These are phyloP conservation scores for Conops quadrifasciatus DNA, from an alignment of 2,888 invertebrate genomes.

Conservation along the genomic window DNA sequence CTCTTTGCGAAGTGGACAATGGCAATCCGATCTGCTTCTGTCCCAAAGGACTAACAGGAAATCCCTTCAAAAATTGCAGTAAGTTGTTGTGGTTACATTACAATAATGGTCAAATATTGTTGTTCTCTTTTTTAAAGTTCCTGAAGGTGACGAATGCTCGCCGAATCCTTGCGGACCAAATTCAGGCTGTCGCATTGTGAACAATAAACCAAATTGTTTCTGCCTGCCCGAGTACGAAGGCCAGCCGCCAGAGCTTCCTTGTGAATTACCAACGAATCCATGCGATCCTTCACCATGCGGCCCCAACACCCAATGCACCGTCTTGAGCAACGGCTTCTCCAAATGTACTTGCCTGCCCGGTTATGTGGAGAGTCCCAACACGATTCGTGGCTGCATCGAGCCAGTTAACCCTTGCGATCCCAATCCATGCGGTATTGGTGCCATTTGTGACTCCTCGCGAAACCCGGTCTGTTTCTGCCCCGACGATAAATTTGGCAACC, in stretches of 20 bases:
- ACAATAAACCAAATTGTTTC: constrained; percentile 82
- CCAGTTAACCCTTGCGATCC: constrained; percentile 83
- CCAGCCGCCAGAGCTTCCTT: constrained; percentile 77
- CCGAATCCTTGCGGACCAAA: constrained; percentile 86
- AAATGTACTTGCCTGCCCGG: constrained; percentile 88
- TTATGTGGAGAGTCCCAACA: constrained; percentile 86
- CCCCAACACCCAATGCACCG: constrained; percentile 85
- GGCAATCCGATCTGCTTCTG: constrained; percentile 90
- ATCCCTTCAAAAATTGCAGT: constrained; percentile 91
- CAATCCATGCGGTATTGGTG: constrained; percentile 81
- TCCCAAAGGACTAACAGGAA: constrained; percentile 88
- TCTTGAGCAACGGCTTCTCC: constrained; percentile 80
- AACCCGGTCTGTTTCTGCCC: constrained; percentile 87
- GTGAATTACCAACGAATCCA: constrained; percentile 78
- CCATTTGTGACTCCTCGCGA: constrained; percentile 80
- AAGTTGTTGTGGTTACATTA: constrained; percentile 67
- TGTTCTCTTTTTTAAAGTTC: constrained; percentile 72
- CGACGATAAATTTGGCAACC: constrained; percentile 82
- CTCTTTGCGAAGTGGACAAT: constrained; percentile 83
- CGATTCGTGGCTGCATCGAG: constrained; percentile 84
- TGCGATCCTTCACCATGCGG: constrained; percentile 89
- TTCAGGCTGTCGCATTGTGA: constrained; percentile 81
- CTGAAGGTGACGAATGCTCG: constrained; percentile 84
- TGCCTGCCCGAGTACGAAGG: constrained; percentile 89
- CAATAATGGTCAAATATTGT: not conserved